A percentile compares a stretch with the other conserved stretches of the same genome.
phyloP scores from a whole-genome alignment of 2,113 vertebrate genomes.

The Poicephalus meyeri region DNA sequence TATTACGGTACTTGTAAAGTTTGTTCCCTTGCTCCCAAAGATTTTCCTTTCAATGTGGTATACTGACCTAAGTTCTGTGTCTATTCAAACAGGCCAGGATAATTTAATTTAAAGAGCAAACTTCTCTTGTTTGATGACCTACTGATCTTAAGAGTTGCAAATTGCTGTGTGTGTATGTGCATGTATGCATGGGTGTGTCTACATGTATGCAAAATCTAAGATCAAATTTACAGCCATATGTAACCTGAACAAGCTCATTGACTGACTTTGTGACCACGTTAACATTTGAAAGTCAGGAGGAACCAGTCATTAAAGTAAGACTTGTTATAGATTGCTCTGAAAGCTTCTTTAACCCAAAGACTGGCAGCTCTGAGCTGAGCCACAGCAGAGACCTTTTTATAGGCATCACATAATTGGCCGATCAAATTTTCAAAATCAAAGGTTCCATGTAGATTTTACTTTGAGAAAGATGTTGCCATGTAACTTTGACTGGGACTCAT shows the following conservation, averaged over 20 bases:
- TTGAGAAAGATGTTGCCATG: not conserved
- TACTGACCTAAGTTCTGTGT: not conserved
- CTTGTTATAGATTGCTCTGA: not conserved
- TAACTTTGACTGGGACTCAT: not conserved
- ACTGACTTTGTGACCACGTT: not conserved
- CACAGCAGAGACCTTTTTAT: not conserved
- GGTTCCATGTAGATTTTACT: not conserved
- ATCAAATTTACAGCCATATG: fast-evolving
- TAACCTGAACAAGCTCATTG: not conserved
- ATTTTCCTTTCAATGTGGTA: not conserved
- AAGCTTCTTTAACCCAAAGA: not conserved
- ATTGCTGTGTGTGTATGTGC: too few species aligned
- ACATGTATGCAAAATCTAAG: not conserved
- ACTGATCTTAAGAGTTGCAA: not conserved
- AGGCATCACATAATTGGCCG: not conserved
- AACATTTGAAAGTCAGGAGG: not conserved
- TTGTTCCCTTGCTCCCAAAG: not conserved
- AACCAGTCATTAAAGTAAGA: not conserved
- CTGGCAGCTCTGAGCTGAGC: not conserved
- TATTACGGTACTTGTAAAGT: not conserved
- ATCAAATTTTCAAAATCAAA: not conserved
- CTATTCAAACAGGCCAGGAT: not conserved
- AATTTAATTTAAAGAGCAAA: not conserved
- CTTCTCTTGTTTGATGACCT: not conserved
- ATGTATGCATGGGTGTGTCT: not conserved